Evolutionary conservation across 2,797 vertebrate species (phyloP), one percentile per base, ranked within the genome.

Genomic region (Silurus aristotelis): DNA sequence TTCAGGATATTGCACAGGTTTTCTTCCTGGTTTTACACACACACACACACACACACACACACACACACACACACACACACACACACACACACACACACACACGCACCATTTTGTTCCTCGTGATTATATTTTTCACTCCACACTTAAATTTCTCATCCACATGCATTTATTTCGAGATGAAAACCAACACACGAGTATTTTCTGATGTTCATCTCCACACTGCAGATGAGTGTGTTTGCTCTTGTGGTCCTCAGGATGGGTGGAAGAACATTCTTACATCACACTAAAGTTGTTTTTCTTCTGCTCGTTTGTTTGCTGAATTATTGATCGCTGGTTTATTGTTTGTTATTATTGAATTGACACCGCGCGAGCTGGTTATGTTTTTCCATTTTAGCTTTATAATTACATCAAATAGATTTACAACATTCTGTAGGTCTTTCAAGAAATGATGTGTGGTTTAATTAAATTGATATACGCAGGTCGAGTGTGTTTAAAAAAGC

Each of bases 11-110:
- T 48, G 48, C 48, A 48, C 48, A 9, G 9, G 9, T 6, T 31
- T 31, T 31, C 31, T 31, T 31, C 1, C 31, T 31, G 31, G 31
- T 31, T 48, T 48, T 9, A 48, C 48, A 48, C 48, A 48, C 48
- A 48, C 48, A 48, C 48, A 48, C 48, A 48, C 48, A 48, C 46
- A 48, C 46, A 48, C 46, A 48, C 48, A 48, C 48, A 48, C 48
- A 48, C 48, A 48, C 48, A 48, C 48, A 48, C 48, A 48, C 46
- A 48, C 46, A 48, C 46, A 52, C 70, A 52, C 71, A 73, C 71
- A 52, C 71, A 55, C 48, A 55, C 72, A 55, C 72, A 52, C 22
- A 73, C 46, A 73, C 71, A 52, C n/a, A 75, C 48, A 58, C 52
- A 76, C 48, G 25, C 72, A 55, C 48, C 5, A 52, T 6, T 6